Conservation (phyloP, 2,113 vertebrate species). For the Rostratula benghalensis region DNA sequence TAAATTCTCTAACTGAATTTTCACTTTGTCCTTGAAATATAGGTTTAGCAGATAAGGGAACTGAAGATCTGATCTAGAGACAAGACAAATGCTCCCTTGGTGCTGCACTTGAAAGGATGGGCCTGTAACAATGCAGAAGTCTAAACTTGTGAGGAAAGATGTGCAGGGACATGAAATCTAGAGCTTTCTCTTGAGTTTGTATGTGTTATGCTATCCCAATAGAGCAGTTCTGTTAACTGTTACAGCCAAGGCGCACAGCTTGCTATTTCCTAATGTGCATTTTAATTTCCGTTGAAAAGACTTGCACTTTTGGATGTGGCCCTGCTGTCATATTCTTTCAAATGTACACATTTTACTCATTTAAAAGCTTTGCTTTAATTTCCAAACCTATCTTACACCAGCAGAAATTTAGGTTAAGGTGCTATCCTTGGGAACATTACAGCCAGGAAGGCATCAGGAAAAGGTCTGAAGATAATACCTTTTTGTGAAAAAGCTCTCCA, state of each 20-base stretch:
- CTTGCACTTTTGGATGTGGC: background rate
- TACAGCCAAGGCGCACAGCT: background rate
- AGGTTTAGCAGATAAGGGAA: background rate
- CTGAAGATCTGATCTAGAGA: background rate
- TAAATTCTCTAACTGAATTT: background rate
- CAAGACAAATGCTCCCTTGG: background rate
- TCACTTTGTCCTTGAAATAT: slow-evolving; percentile 3
- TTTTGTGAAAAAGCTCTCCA: slow-evolving; percentile 33
- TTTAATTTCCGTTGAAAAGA: background rate
- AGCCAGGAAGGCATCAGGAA: background rate
- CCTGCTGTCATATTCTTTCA: background rate
- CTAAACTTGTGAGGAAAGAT: background rate
- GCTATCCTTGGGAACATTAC: background rate
- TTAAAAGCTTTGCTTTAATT: slow-evolving; percentile 28
- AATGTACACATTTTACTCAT: background rate
- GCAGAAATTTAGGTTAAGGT: slow-evolving; percentile 27
- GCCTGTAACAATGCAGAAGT: background rate
- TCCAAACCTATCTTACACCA: background rate
- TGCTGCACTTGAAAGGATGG: background rate
- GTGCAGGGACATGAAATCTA: background rate
- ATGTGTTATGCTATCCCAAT: background rate
- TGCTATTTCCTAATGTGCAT: background rate
- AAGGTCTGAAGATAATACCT: slow-evolving; percentile 30
- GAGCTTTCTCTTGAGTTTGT: background rate
- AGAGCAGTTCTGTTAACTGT: background rate